Evolutionary conservation across 2,113 vertebrate species (phyloP).

Genomic region (Leptobrachium leishanense): DNA sequence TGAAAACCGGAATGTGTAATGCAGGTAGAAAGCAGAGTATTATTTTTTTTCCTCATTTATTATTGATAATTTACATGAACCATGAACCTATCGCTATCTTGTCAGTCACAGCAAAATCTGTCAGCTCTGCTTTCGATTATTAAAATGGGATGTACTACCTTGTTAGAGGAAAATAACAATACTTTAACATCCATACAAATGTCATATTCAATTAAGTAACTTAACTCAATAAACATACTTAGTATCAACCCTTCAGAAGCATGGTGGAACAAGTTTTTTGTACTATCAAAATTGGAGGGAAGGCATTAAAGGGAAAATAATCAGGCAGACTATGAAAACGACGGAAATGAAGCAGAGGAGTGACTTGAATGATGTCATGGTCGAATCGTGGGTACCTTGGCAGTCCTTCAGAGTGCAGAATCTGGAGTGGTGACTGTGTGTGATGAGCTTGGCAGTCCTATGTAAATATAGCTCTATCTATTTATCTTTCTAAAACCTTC

Average conservation of each 20-base stretch:
- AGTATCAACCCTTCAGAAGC: not conserved
- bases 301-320: no score
- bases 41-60: conserved; percentile 28
- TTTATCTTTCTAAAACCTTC: no score
- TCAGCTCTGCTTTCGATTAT: not conserved
- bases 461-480: no score
- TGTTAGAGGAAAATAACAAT: conserved; percentile 1
- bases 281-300: no score
- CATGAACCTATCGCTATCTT: not conserved
- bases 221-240: not conserved
- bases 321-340: no score
- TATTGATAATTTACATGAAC: conserved; percentile 37
- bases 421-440: no score
- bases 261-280: no score
- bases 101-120: conserved; percentile 8
- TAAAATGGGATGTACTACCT: not conserved
- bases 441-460: no score
- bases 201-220: not conserved
- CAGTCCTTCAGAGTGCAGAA: no score
- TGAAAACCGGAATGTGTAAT: conserved; percentile 36
- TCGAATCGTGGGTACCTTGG: no score
- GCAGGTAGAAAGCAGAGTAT: conserved; percentile 7
- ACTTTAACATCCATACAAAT: not conserved
- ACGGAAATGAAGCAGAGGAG: no score
- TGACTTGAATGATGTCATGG: no score